Conservation (phyloP, 2,113 vertebrate genomes). For the Eretmochelys imbricata region DNA sequence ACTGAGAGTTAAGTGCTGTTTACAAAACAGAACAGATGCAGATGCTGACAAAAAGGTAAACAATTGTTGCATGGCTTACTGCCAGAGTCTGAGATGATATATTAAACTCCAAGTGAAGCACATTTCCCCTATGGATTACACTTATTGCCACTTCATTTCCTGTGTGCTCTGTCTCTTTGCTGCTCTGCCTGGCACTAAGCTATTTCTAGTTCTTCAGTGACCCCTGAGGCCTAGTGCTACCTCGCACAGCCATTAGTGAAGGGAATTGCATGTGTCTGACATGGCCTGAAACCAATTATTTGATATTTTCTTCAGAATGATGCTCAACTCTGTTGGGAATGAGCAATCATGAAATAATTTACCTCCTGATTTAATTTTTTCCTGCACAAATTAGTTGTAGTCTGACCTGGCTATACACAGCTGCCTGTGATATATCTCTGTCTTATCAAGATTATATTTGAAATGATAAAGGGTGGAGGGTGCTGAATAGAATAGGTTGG, state of each 20-base stretch:
- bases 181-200: conserved; percentile 83
- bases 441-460: conserved; percentile 82
- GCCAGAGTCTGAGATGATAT: conserved; percentile 94
- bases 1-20: conserved; percentile 96
- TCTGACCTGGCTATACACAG: conserved; percentile 79
- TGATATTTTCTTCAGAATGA: conserved; percentile 98
- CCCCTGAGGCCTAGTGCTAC: conserved; percentile 90
- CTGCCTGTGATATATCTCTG: conserved; percentile 75
- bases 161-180: conserved; percentile 83
- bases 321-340: conserved; percentile 94
- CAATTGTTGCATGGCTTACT: conserved; percentile 97
- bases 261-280: conserved; percentile 98
- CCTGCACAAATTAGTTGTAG: conserved; percentile 89
- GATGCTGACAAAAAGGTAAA: conserved; percentile 99
- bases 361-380: conserved; percentile 98
- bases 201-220: conserved; percentile 90
- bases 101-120: conserved; percentile 98
- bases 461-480: conserved; percentile 65
- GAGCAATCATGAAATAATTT: conserved; percentile 98
- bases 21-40: conserved; percentile 99
- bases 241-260: conserved; percentile 92
- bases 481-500: conserved; percentile 71
- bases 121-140: conserved; percentile 97
- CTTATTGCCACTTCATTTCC: conserved; percentile 99
- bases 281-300: conserved; percentile 98